Evolutionary conservation across 2,113 vertebrate genomes (phyloP), one percentile per base, ranked within the genome.

Genomic region (Polypterus bichir): DNA sequence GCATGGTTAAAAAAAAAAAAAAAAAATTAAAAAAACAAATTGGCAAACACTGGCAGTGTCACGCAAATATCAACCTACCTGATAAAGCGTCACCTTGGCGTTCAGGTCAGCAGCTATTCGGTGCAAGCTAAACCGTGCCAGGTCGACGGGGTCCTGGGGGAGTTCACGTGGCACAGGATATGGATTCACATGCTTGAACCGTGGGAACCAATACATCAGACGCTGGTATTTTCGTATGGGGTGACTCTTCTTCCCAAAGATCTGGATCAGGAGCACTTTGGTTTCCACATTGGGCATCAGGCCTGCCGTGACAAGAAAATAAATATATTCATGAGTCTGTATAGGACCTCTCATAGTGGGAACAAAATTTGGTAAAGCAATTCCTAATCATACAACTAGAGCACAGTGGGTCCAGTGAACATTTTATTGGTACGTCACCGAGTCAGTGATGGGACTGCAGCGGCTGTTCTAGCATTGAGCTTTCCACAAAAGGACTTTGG

Each of bases 171-270:
- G 90, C 10, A 92, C 2, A 0, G 91, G 91, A 70, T 82, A 88
- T 0, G 93, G 93, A 73, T 91, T 87, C 9, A 65, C 0, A 8
- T 92, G 75, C 61, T 81, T 87, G 73, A 96, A 88, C 47, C 70
- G 86, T 1, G 91, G 87, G 63, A 94, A 83, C 92, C 93, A 96
- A 71, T 92, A 91, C 77, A 86, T 78, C 65, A 94, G 61, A 6
- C 92, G 87, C 65, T 88, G 80, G 48, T 74, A 91, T 75, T 96
- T 97, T 47, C 84, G 87, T 54, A 92, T 71, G 0, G 93, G 90
- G 53, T 93, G 86, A 66, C 88, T 79, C 68, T 80, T 84, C 2
- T 76, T 72, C 7, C 93, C 92, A 49, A 95, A 97, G 52, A 91
- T 81, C 78, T 87, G 87, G 27, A 84, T 54, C 54, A 97, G 73